phyloP scores from a whole-genome alignment of 2,797 vertebrate genomes.

The Mus minutoides region DNA sequence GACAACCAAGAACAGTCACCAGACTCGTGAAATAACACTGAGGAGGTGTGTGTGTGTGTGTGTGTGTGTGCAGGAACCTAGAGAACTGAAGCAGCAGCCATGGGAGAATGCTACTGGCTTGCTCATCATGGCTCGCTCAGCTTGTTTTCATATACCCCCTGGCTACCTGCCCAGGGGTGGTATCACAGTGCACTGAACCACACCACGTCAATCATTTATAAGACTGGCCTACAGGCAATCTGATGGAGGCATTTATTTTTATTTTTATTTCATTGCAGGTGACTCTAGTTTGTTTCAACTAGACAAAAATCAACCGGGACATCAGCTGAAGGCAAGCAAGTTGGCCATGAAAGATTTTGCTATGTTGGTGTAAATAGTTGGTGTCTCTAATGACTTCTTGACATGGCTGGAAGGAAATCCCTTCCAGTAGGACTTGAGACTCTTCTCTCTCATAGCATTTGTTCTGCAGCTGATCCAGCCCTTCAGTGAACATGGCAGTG shows the following conservation, averaged over 20 bases:
- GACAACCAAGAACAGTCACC: not conserved
- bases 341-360: not conserved
- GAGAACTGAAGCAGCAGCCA: not conserved
- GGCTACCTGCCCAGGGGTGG: not conserved
- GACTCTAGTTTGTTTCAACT: not conserved
- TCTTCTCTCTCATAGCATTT: not conserved
- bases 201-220: not conserved
- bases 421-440: not conserved
- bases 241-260: not conserved
- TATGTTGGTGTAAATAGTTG: not conserved
- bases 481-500: not conserved
- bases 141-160: not conserved
- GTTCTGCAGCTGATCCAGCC: not conserved
- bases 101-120: not conserved
- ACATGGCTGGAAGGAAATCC: not conserved
- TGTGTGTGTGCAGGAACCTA: not conserved
- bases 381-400: not conserved
- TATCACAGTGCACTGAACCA: not conserved
- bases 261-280: not conserved
- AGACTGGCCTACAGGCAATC: not conserved
- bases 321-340: not conserved
- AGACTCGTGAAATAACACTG: not conserved
- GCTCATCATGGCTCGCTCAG: not conserved
- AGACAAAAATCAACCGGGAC: not conserved
- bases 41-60: not conserved